Percentiles rank a stretch among this genome's conserved stretches.
Conservation (phyloP, 2,113 vertebrate genomes). For the Cyrtonyx montezumae region DNA sequence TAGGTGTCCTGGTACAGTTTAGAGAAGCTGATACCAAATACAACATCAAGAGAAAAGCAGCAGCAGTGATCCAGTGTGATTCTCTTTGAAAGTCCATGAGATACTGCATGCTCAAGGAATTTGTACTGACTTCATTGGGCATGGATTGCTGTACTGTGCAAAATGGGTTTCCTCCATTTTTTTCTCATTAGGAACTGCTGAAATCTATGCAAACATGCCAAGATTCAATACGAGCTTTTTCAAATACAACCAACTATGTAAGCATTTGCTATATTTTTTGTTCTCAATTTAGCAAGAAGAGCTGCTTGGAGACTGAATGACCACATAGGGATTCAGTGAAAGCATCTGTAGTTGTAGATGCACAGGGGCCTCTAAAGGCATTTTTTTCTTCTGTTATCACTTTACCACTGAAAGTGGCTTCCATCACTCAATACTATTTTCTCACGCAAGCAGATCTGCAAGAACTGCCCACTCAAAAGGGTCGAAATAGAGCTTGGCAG, state of each 20-base stretch:
- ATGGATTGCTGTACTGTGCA: background rate
- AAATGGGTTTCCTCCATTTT: background rate
- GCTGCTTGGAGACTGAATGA: slow-evolving; percentile 35
- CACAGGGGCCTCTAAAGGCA: slow-evolving; percentile 19
- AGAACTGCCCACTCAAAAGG: background rate
- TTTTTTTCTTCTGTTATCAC: slow-evolving; percentile 51
- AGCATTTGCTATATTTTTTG: slow-evolving; percentile 29
- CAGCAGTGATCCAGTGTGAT: background rate
- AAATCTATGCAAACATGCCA: slow-evolving; percentile 7
- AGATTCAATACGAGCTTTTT: background rate
- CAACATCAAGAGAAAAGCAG: background rate
- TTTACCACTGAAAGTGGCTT: slow-evolving; percentile 1
- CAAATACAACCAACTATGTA: slow-evolving; percentile 4
- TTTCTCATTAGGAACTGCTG: slow-evolving; percentile 27
- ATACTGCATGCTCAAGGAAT: background rate
- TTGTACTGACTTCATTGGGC: background rate
- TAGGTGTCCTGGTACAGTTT: background rate
- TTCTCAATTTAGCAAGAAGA: slow-evolving; percentile 22
- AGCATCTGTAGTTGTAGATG: slow-evolving; percentile 13
- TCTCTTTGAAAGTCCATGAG: background rate
- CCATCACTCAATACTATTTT: too few species aligned
- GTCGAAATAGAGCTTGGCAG: background rate
- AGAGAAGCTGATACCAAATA: background rate
- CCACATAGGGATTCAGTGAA: slow-evolving; percentile 56
- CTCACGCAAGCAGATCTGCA: too few species aligned